Evolutionary conservation across 2,888 invertebrate genomes (phyloP), one percentile per base, ranked within the genome.

Genomic region (Dinocampus coccinellae): DNA sequence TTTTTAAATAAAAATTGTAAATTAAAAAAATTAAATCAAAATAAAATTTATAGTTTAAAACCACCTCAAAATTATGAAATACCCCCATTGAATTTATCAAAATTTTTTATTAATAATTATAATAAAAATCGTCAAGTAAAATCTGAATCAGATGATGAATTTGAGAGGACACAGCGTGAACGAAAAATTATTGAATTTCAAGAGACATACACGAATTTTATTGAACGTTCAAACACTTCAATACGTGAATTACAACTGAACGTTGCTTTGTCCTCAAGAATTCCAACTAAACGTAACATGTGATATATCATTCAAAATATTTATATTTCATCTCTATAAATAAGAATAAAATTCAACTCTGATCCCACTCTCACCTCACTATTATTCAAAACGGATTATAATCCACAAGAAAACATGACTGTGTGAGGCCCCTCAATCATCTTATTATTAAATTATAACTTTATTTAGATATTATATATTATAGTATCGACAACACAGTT

Each of bases 51-150:
- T 1, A 77, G 72, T 7, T 57, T 73, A 11, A 61, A 69, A 24
- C 73, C 72, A 9, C 73, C 76, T 1, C 60, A 57, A 7, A 67
- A 71, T n/a, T 36, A n/a, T 10, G 26, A 55, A 39, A 11, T 66
- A 10, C 36, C 65, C 1, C 26, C 57, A 2, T 55, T 66, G 1
- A 33, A 66, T 39, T 16, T 66, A 24, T 24, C 57, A 7, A 9
- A 2, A 11, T 34, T 53, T 39, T 26, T 7, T n/a, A 3, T 53
- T 24, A 29, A 55, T 10, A 74, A 78, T 7, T 75, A 75, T n/a
- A 76, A 76, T 42, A 77, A 78, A 24, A 58, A 75, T 53, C 74
- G 74, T 24, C 75, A 77, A 75, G 47, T 77, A 0, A 78, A 78
- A 34, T 57, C 64, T 6, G 75, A 78, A 10, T 73, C 29, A 55